Conservation (phyloP, 2,888 invertebrate species). For the Myopa testacea region DNA sequence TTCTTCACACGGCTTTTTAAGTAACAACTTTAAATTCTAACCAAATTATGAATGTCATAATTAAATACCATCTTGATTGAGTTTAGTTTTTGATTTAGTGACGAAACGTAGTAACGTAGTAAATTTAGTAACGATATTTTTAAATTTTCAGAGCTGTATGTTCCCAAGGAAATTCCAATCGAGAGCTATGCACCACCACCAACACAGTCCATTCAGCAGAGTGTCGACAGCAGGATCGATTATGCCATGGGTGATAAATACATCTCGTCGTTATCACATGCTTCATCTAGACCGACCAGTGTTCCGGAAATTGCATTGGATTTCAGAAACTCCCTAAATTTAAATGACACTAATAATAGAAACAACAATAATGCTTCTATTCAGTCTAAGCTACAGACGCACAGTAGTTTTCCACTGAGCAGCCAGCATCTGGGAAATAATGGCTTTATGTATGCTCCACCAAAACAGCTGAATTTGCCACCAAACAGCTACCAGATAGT, state of each 20-base stretch:
- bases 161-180: conserved; percentile 66
- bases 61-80: too few species aligned
- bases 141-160: conserved; percentile 60
- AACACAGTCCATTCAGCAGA: conserved; percentile 23
- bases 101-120: too few species aligned
- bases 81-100: too few species aligned
- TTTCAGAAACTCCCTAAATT: not conserved
- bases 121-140: not conserved
- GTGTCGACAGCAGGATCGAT: conserved; percentile 19
- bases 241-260: not conserved
- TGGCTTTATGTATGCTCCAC: conserved; percentile 38
- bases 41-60: too few species aligned
- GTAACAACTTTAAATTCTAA: too few species aligned
- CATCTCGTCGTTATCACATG: conserved; percentile 2
- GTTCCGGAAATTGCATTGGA: not conserved
- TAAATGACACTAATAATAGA: too few species aligned
- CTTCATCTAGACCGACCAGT: not conserved
- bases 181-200: conserved; percentile 66
- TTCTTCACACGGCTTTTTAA: too few species aligned
- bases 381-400: not conserved
- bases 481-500: conserved; percentile 55
- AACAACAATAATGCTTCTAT: too few species aligned
- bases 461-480: conserved; percentile 52
- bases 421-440: conserved; percentile 7
- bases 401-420: conserved; percentile 26